Percentiles rank a stretch among this genome's conserved stretches.
These are phyloP conservation scores for Neosalanx taihuensis DNA, from an alignment of 2,797 vertebrate species.

Conservation along the genomic window DNA sequence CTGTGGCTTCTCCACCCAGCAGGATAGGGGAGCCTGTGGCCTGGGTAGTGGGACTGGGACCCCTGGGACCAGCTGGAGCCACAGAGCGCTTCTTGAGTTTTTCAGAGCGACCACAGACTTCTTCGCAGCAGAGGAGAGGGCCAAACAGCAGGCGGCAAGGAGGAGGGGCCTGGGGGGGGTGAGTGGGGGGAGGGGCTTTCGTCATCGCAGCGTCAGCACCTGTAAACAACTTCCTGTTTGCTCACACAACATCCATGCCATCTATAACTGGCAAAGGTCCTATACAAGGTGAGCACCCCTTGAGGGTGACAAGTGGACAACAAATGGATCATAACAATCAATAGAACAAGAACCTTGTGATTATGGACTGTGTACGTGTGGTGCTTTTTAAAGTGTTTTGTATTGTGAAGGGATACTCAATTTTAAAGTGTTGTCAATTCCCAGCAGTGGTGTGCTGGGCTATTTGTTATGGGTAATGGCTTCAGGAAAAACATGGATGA, in stretches of 20 bases:
- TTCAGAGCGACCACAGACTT: slow-evolving; percentile 80
- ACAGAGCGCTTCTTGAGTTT: slow-evolving; percentile 77
- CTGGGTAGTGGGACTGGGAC: slow-evolving; percentile 23
- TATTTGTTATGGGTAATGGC: neutral
- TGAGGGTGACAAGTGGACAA: neutral
- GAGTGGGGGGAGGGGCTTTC: slow-evolving; percentile 58
- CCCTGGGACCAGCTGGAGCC: slow-evolving; percentile 70
- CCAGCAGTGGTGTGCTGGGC: neutral
- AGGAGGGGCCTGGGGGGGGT: slow-evolving; percentile 67
- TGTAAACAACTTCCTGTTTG: slow-evolving; percentile 75
- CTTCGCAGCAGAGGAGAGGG: slow-evolving; percentile 75
- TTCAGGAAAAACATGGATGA: neutral
- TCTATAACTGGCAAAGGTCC: slow-evolving; percentile 83
- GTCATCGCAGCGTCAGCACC: slow-evolving; percentile 74
- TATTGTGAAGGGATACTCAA: neutral
- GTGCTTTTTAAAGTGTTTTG: neutral
- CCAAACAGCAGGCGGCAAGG: slow-evolving; percentile 68
- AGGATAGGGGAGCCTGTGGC: slow-evolving; percentile 23
- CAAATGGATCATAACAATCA: slow-evolving; percentile 29
- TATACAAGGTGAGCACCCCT: slow-evolving; percentile 75
- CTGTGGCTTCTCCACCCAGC: slow-evolving; percentile 73
- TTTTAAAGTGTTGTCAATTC: neutral
- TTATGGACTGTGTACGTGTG: neutral
- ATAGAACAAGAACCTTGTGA: too few species aligned
- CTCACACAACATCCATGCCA: slow-evolving; percentile 81